phyloP scores from a whole-genome alignment of 2,797 vertebrate genomes.

The Hemitrygon akajei region DNA sequence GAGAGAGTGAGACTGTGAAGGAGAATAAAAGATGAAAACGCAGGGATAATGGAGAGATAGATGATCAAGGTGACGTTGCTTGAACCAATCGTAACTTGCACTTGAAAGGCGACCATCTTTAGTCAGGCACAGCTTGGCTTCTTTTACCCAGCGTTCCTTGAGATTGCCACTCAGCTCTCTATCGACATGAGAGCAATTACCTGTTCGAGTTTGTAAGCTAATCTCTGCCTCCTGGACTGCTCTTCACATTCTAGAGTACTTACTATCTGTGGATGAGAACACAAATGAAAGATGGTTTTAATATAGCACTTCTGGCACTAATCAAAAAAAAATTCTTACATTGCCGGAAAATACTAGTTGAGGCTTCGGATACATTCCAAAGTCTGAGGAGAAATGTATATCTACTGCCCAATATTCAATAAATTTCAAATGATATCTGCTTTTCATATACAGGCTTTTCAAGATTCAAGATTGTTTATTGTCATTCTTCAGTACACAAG shows the following conservation, averaged over 20 bases:
- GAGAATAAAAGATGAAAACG: constrained; percentile 41
- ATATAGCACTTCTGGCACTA: not conserved
- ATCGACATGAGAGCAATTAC: constrained; percentile 97
- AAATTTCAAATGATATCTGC: not conserved
- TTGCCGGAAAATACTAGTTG: not conserved
- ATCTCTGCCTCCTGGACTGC: constrained; percentile 90
- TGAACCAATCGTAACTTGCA: constrained; percentile 71
- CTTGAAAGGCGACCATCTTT: constrained; percentile 89
- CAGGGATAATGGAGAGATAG: constrained; percentile 56
- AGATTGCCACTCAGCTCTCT: constrained; percentile 98
- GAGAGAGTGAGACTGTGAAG: constrained; percentile 40
- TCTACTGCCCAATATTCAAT: not conserved
- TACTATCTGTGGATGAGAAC: constrained; percentile 69
- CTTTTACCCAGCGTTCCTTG: constrained; percentile 88
- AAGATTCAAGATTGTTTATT: too few relatives aligned
- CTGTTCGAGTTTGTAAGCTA: constrained; percentile 98
- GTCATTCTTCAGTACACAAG: too few relatives aligned
- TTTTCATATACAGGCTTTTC: too few relatives aligned
- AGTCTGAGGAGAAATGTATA: not conserved
- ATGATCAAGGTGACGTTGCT: constrained; percentile 59
- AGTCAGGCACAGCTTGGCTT: constrained; percentile 99
- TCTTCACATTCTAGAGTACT: constrained; percentile 87
- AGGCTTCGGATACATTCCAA: not conserved
- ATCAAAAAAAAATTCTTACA: not conserved
- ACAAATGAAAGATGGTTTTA: not conserved